Base-by-base conservation (phyloP, 2,888 invertebrate species). In the Biston stratarius region DNA sequence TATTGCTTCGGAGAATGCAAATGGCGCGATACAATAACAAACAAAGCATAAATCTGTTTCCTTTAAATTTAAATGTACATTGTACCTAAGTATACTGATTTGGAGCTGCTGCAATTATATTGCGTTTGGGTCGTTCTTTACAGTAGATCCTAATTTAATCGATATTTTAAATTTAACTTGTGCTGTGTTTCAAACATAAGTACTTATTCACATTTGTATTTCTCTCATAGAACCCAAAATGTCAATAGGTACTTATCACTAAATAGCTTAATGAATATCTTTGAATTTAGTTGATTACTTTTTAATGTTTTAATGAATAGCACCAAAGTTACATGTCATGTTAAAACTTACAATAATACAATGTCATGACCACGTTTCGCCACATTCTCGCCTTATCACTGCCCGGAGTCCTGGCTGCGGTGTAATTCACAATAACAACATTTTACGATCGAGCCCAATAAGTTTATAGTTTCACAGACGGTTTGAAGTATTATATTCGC, bases 371-470 rank as follows among this genome's bases (percentile, higher is more conserved):
- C 42, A 42, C 42, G 11, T 42, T 10, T 9, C 0, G 40, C 3
- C 38, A 6, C 38, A 38, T 38, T 42, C 11, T 55, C 15, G 42
- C 53, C 64, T 57, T 62, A 64, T 67, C 59, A 62, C 56, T 65
- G 61, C 63, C 58, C 14, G 14, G 53, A 63, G 69, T 48, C 14
- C n/a, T 15, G 0, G 12, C 12, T 61, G 66, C 55, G 53, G 61
- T 62, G 48, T 65, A 72, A 70, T 69, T 70, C 62, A 68, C 44
- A 63, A 61, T 53, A 74, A 74, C 70, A 67, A 72, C 67, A 59
- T 42, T 51, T 42, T 72, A 70, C 61, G 72, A 73, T 69, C 72
- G 45, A 24, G 61, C 63, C 67, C 66, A 49, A 69, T 69, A 59
- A 51, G 15, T 69, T 71, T 56, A 69, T 73, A 52, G 67, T 62